A percentile compares a stretch with the other conserved stretches of the same genome.
Evolutionary conservation across 2,113 vertebrate genomes (phyloP).

Genomic region (Cynocephalus volans): DNA sequence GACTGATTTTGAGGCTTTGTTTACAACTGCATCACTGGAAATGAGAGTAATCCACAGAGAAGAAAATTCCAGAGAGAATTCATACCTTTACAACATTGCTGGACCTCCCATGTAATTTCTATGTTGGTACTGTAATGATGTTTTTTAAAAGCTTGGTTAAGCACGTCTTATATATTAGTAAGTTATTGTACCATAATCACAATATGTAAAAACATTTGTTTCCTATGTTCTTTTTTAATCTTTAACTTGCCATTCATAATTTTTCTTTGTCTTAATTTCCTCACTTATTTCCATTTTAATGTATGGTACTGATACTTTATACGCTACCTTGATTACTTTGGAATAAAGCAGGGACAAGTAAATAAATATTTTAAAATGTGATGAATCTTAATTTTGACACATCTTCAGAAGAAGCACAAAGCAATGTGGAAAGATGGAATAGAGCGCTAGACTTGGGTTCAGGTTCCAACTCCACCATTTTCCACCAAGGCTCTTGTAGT

Average conservation of each 20-base stretch:
- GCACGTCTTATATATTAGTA: background rate
- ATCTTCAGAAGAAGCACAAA: background rate
- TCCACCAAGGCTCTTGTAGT: background rate
- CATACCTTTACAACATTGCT: background rate
- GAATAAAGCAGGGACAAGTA: constrained; percentile 16
- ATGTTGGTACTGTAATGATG: background rate
- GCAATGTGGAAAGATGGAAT: background rate
- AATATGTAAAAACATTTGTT: constrained; percentile 2
- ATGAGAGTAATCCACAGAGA: background rate
- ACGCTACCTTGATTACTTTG: background rate
- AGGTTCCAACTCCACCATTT: background rate
- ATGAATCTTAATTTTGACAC: background rate
- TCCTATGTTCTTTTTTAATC: constrained; percentile 41
- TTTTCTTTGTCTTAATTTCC: constrained; percentile 11
- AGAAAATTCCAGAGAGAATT: background rate
- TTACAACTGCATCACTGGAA: background rate
- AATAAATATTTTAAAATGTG: background rate
- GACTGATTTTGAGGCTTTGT: background rate
- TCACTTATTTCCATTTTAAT: constrained; percentile 23
- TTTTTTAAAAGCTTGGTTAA: constrained; percentile 38
- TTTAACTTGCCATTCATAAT: background rate
- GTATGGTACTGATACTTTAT: constrained; percentile 5
- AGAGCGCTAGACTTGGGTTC: background rate
- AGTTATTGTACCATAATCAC: constrained; percentile 16
- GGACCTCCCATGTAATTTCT: background rate